Evolutionary conservation across 1,140 invertebrate species (phyloP).

Genomic region (Brachionus plicatilis): DNA sequence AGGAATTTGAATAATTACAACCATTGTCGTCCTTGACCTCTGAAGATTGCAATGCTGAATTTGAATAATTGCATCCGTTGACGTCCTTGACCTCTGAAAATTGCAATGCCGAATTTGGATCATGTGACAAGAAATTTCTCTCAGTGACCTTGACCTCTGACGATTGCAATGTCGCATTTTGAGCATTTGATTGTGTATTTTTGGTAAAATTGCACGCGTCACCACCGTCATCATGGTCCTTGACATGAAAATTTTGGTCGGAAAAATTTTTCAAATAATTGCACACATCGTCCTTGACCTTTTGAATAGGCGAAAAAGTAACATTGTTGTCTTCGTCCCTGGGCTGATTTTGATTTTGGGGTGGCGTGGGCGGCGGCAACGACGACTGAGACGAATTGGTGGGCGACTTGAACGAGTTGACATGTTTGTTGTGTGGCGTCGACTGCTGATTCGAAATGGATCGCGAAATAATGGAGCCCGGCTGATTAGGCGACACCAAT

Average conservation of each 20-base stretch:
- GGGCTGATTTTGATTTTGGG: not conserved
- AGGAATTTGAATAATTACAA: not conserved
- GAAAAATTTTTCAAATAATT: not conserved
- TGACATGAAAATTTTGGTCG: no score
- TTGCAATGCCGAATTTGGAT: no score
- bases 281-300: not conserved
- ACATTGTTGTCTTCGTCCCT: not conserved
- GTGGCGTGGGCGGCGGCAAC: not conserved
- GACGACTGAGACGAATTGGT: not conserved
- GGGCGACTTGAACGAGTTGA: not conserved
- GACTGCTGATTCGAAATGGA: not conserved
- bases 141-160: not conserved
- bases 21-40: no score
- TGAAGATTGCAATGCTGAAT: no score
- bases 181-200: no score
- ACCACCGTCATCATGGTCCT: no score
- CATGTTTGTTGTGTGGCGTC: not conserved
- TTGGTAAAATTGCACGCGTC: no score
- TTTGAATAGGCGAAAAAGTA: not conserved
- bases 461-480: not conserved
- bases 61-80: no score
- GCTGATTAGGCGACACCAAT: constrained; percentile 5
- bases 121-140: not conserved
- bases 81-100: no score
- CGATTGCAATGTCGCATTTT: not conserved